These are phyloP conservation scores for Rhagonycha lutea DNA, from an alignment of 2,888 invertebrate species.

Conservation along the genomic window DNA sequence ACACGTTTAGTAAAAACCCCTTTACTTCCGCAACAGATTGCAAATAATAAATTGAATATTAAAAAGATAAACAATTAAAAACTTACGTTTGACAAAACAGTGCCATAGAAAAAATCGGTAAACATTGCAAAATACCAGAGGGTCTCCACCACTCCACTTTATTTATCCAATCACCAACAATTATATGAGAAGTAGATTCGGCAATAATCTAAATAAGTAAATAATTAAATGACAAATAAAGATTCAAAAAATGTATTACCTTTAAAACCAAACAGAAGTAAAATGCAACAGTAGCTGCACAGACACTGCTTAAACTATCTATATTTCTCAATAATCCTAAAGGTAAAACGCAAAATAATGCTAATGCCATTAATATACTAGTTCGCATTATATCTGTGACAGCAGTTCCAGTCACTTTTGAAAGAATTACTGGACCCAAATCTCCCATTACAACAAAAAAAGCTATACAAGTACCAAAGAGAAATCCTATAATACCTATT, in stretches of 20 bases:
- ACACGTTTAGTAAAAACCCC: neutral
- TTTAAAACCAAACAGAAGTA: constrained; percentile 87
- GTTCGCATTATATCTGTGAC: constrained; percentile 58
- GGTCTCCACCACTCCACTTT: constrained; percentile 81
- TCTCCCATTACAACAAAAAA: constrained; percentile 99
- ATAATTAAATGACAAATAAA: neutral
- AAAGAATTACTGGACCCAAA: constrained; percentile 87
- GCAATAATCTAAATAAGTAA: constrained; percentile 66
- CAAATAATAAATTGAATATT: no score
- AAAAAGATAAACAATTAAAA: neutral
- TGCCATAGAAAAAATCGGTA: constrained; percentile 97
- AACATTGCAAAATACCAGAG: constrained; percentile 83
- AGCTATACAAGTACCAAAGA: constrained; percentile 93
- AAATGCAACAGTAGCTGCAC: constrained; percentile 88
- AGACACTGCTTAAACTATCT: constrained; percentile 85
- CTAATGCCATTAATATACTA: constrained; percentile 71
- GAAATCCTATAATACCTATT: constrained; percentile 89
- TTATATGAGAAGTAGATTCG: constrained; percentile 77
- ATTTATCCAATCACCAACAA: constrained; percentile 73
- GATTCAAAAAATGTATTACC: constrained; percentile 56
- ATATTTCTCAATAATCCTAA: constrained; percentile 87
- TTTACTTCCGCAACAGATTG: no score
- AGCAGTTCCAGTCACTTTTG: constrained; percentile 63
- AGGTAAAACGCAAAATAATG: constrained; percentile 83
- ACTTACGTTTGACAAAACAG: constrained; percentile 92